Evolutionary conservation across 2,113 vertebrate genomes (phyloP).

Genomic region (Malurus elegans): DNA sequence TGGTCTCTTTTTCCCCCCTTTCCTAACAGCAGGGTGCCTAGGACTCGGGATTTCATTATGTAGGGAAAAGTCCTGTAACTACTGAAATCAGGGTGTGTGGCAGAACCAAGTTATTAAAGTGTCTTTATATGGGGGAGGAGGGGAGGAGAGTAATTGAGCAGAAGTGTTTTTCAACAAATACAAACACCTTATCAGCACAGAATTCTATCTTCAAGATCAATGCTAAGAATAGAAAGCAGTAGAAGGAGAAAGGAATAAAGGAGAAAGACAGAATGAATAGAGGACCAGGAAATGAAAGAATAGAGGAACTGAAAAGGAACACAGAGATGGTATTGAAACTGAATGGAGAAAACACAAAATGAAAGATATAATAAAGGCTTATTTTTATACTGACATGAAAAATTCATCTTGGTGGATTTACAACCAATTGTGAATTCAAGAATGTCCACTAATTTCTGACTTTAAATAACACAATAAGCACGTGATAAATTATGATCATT

Average conservation of each 20-base stretch:
- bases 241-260: neutral
- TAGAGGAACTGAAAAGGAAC: neutral
- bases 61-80: neutral
- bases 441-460: neutral
- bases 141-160: neutral
- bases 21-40: neutral
- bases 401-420: neutral
- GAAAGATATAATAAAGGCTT: neutral
- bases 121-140: neutral
- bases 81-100: neutral
- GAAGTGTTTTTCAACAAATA: neutral
- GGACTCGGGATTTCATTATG: neutral
- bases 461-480: neutral
- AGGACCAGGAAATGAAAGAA: neutral
- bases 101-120: neutral
- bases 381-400: constrained; percentile 9
- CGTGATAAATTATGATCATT: neutral
- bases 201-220: neutral
- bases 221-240: neutral
- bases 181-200: neutral
- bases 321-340: neutral
- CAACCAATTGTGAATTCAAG: neutral
- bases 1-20: neutral
- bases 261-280: neutral
- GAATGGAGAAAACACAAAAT: neutral